phyloP scores from a whole-genome alignment of 2,888 invertebrate species.

The Dione juno region DNA sequence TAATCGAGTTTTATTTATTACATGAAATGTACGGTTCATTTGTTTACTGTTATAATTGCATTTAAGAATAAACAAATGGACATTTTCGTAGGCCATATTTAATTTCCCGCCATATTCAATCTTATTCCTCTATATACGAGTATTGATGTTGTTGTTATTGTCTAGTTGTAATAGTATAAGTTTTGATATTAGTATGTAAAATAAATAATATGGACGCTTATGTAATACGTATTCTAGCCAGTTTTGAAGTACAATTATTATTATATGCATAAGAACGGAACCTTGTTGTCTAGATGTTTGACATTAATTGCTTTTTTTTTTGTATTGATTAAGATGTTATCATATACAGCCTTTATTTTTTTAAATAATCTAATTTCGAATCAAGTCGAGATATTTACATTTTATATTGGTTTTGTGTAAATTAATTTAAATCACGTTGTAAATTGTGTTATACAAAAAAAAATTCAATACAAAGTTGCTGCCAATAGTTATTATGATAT shows the following conservation, averaged over 20 bases:
- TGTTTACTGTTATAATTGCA: no score
- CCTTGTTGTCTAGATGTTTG: background rate
- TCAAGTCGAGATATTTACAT: background rate
- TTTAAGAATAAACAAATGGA: no score
- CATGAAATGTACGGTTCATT: background rate
- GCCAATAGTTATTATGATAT: conserved; percentile 8
- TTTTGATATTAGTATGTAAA: conserved; percentile 34
- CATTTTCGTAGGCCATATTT: background rate
- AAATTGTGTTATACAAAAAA: background rate
- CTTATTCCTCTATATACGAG: conserved; percentile 5
- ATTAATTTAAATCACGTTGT: background rate
- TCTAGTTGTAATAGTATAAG: conserved; percentile 21
- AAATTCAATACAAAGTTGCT: background rate
- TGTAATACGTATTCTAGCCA: conserved; percentile 35
- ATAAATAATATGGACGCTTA: conserved; percentile 35
- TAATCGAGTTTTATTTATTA: background rate
- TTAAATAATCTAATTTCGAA: background rate
- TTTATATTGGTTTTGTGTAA: background rate
- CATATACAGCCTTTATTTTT: conserved; percentile 3
- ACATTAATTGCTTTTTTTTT: background rate
- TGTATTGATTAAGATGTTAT: conserved; percentile 2
- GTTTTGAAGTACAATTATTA: conserved; percentile 39
- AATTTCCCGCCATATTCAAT: conserved; percentile 14
- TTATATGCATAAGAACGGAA: conserved; percentile 4
- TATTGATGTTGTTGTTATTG: conserved; percentile 28